These are phyloP conservation scores for Drosophila punjabiensis DNA, from an alignment of 1,140 invertebrate species.

Conservation along the genomic window DNA sequence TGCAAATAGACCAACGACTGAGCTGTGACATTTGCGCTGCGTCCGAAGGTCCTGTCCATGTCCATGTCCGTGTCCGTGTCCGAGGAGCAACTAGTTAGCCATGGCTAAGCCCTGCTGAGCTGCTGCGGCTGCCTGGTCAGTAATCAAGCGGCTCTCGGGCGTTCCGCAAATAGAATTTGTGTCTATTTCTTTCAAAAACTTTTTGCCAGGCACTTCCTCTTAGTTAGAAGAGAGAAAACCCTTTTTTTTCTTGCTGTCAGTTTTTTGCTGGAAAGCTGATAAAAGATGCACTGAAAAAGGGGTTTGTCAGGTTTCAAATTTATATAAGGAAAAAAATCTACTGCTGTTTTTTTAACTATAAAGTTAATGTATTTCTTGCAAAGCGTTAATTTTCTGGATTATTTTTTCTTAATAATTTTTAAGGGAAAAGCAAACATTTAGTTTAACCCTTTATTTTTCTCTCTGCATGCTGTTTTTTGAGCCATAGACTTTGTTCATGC, in stretches of 20 bases:
- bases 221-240: background rate
- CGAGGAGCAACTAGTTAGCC: slow-evolving; percentile 12
- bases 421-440: too few relatives aligned
- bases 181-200: slow-evolving; percentile 7
- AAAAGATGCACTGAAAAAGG: background rate
- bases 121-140: slow-evolving; percentile 20
- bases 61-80: background rate
- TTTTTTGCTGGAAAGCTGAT: background rate
- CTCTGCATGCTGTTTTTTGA: slow-evolving; percentile 18
- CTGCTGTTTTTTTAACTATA: background rate
- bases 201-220: slow-evolving; percentile 2
- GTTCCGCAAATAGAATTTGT: slow-evolving; percentile 14
- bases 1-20: slow-evolving; percentile 59
- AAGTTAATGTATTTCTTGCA: too few relatives aligned
- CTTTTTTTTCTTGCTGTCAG: background rate
- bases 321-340: background rate
- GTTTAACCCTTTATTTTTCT: background rate
- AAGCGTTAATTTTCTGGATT: rapidly evolving
- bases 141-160: slow-evolving; percentile 23
- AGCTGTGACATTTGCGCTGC: slow-evolving; percentile 60
- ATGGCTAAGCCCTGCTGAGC: slow-evolving; percentile 18
- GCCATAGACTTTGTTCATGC: slow-evolving; percentile 36
- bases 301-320: too few relatives aligned
- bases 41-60: background rate
- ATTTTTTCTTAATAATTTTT: background rate